Percentiles rank a stretch among this genome's conserved stretches.
These are phyloP conservation scores for Panurus biarmicus DNA, from an alignment of 2,113 vertebrate genomes.

Conservation along the genomic window DNA sequence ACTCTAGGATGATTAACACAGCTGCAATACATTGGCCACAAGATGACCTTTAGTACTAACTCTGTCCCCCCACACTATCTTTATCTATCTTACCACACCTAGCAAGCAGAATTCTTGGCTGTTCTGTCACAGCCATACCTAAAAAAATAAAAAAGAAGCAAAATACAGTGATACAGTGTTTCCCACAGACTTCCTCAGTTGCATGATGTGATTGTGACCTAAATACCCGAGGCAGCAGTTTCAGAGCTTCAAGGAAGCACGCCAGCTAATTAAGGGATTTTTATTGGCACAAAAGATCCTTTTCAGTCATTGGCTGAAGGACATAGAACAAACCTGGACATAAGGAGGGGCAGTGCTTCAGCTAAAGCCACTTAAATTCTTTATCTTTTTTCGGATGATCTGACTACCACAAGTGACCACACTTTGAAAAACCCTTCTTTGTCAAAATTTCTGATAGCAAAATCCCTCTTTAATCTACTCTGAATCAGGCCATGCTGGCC, in stretches of 20 bases:
- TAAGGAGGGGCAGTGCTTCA: neutral
- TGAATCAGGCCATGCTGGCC: neutral
- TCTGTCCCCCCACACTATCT: too few relatives aligned
- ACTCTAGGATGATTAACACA: too few relatives aligned
- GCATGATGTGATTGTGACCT: neutral
- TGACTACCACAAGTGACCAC: neutral
- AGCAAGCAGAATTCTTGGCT: neutral
- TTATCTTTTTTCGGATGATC: neutral
- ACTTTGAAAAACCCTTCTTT: neutral
- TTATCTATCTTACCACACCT: neutral
- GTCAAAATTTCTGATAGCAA: neutral
- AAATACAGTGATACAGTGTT: neutral
- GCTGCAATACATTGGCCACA: too few relatives aligned
- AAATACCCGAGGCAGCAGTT: neutral
- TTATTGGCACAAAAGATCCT: neutral
- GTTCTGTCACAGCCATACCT: neutral
- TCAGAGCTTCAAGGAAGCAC: neutral
- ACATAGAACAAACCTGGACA: neutral
- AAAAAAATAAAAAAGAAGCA: rapidly evolving
- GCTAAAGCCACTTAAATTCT: neutral
- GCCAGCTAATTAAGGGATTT: neutral
- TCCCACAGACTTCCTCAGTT: neutral
- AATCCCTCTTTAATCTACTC: neutral
- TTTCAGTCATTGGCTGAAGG: neutral
- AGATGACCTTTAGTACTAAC: too few relatives aligned